Conservation (phyloP, 2,113 vertebrate genomes). For the Egretta garzetta region DNA sequence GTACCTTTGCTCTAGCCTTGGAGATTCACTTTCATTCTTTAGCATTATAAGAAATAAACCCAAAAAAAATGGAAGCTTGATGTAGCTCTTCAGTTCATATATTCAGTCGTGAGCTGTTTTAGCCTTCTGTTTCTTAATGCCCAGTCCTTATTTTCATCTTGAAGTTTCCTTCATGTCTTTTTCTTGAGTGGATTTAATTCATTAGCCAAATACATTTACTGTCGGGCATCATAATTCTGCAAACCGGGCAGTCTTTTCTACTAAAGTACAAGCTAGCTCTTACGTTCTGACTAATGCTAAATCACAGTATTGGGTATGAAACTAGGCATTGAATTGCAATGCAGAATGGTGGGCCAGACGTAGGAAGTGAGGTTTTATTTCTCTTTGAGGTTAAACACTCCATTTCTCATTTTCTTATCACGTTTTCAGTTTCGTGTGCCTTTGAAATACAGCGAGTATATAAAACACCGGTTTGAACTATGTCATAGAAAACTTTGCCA, state of each 20-base stretch:
- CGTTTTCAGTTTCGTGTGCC: constrained; percentile 45
- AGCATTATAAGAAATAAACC: neutral
- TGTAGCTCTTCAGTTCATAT: neutral
- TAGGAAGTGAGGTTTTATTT: constrained; percentile 34
- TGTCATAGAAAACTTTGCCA: constrained; percentile 20
- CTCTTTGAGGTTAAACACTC: constrained; percentile 37
- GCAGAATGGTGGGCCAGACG: neutral
- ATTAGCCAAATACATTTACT: neutral
- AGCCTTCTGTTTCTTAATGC: neutral
- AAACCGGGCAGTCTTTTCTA: neutral
- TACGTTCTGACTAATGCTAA: neutral
- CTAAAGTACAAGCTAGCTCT: neutral
- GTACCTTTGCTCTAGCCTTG: neutral
- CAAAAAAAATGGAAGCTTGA: neutral
- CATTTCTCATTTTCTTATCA: constrained; percentile 48
- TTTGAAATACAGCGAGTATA: constrained; percentile 65
- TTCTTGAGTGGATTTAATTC: neutral
- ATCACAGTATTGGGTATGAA: neutral
- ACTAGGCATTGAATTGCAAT: neutral
- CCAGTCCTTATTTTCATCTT: neutral
- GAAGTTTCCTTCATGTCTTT: neutral
- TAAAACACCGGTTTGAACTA: constrained; percentile 37
- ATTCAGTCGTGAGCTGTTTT: neutral
- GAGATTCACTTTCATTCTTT: neutral
- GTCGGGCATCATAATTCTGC: neutral